Base-by-base conservation (phyloP, 2,888 invertebrate species). In the Clanis bilineata region DNA sequence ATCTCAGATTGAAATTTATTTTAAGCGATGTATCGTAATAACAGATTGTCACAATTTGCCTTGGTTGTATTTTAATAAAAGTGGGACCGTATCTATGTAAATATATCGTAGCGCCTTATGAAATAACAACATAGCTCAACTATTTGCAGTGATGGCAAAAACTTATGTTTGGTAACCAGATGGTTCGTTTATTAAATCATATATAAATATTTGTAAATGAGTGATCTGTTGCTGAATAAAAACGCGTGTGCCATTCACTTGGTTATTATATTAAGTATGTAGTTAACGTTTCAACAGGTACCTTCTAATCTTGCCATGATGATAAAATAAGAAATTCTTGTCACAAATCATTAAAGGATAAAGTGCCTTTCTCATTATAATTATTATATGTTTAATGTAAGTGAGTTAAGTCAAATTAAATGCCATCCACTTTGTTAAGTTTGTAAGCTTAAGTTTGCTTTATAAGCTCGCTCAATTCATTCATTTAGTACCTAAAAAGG, bases 371-470 rank as follows among this genome's bases (percentile, higher is more conserved):
- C 82, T 86, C 86, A 82, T 90, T 86, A 86, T 86, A 84, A 86
- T 83, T 84, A 85, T 80, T 81, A 80, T 82, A 81, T 83, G 74
- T 80, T 82, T 80, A 74, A 85, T 73, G 82, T 92, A 91, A 91
- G 91, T 86, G 87, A 85, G 90, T 89, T 92, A 92, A 92, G 92
- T 92, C 91, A 91, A 88, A 87, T 88, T 88, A 88, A 90, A 92
- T 92, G 92, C 92, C 92, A 92, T 92, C 91, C 91, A 91, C 87
- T 90, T 91, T 90, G 91, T 91, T 92, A 90, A 92, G 91, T 90
- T 92, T 90, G 82, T 86, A 82, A 84, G 82, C 78, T 74, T 90
- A 88, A 90, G 88, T 85, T 88, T 79, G 86, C 86, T 86, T 80
- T 84, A 80, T 90, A 90, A 90, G 89, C 84, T 89, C 87, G 91